Base-by-base conservation (phyloP, 2,888 invertebrate species). In the Acutogordius australiensis region DNA sequence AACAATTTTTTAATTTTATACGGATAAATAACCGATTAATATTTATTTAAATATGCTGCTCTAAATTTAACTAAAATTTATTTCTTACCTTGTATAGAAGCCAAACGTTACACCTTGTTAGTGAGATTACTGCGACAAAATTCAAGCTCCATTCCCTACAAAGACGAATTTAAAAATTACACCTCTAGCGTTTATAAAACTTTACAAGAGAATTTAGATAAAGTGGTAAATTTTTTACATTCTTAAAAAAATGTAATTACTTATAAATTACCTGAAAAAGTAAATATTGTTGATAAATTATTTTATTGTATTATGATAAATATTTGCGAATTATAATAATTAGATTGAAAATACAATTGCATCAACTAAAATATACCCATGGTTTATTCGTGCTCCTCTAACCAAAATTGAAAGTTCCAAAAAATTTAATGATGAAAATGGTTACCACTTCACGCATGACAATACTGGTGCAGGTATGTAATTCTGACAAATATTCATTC, bases 1-100 rank as follows among this genome's bases (percentile, higher is more conserved):
- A 8, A 51, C 4, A n/a, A n/a, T n/a, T 51, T 13, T 51, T 51
- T n/a, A 51, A 51, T 4, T 51, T n/a, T 51, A 51, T 51, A n/a
- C 23, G 51, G 18, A 4, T n/a, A 51, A 51, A 51, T n/a, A 4
- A 4, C 23, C 18, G 8, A 21, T 8, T n/a, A n/a, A 4, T 51
- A 4, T n/a, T n/a, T n/a, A 51, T 21, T 51, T n/a, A n/a, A n/a
- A 23, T 51, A 51, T n/a, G n/a, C n/a, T n/a, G n/a, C n/a, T n/a
- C n/a, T n/a, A n/a, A n/a, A n/a, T n/a, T n/a, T n/a, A n/a, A n/a
- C n/a, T n/a, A n/a, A n/a, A n/a, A n/a, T n/a, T n/a, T n/a, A n/a
- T n/a, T n/a, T n/a, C n/a, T n/a, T n/a, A n/a, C n/a, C n/a, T n/a
- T n/a, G 8, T 51, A n/a, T 23, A 51, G 51, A 21, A 23, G 51